A percentile compares a stretch with the other conserved stretches of the same genome.
Conservation (phyloP, 2,888 invertebrate genomes). For the Malacosoma neustria region DNA sequence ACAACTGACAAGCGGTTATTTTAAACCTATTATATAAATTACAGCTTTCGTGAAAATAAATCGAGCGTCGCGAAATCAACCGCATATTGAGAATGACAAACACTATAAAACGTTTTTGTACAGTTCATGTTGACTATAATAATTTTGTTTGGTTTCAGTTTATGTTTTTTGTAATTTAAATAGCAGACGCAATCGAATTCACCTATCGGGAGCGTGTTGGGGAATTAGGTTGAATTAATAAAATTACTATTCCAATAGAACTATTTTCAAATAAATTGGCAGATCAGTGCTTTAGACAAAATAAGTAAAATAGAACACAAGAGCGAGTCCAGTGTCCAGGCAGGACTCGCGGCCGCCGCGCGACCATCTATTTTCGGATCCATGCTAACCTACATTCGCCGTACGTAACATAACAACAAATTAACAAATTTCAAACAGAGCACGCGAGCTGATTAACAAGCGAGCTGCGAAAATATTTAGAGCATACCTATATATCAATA, state of each 20-base stretch:
- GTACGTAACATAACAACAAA: constrained; percentile 44
- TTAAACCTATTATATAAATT: constrained; percentile 4
- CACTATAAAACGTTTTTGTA: too few relatives aligned
- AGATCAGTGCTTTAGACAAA: too few relatives aligned
- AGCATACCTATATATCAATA: not conserved
- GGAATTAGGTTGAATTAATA: too few relatives aligned
- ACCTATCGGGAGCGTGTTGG: too few relatives aligned
- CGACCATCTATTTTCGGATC: constrained; percentile 53
- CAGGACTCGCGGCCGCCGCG: constrained; percentile 27
- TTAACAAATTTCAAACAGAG: constrained; percentile 37
- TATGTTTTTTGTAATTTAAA: too few relatives aligned
- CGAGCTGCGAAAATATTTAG: not conserved
- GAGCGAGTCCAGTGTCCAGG: not conserved
- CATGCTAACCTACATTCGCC: constrained; percentile 54
- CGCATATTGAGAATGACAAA: not conserved
- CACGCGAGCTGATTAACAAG: constrained; percentile 19
- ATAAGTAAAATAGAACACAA: too few relatives aligned
- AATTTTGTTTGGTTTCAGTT: too few relatives aligned
- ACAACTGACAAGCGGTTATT: not conserved
- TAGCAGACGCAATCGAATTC: too few relatives aligned
- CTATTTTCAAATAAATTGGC: too few relatives aligned
- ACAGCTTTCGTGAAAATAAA: constrained; percentile 1
- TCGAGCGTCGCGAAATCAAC: not conserved
- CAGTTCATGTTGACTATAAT: too few relatives aligned
- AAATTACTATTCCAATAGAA: too few relatives aligned